These are phyloP conservation scores for Falcunculus frontatus DNA, from an alignment of 2,113 vertebrate genomes.

Conservation along the genomic window DNA sequence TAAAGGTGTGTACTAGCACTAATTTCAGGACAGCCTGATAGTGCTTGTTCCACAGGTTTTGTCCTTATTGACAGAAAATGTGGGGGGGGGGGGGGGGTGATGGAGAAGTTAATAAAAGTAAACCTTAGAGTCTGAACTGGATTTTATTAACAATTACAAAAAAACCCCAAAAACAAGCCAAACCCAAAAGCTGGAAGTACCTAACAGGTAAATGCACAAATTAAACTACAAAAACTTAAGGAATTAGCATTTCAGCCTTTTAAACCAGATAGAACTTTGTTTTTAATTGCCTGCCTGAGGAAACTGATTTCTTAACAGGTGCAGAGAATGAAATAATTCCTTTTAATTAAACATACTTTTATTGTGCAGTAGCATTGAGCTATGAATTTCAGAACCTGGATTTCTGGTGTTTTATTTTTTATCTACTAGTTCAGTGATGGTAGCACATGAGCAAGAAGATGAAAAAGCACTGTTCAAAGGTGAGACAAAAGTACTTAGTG, in stretches of 20 bases:
- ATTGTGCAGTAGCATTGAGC: not conserved
- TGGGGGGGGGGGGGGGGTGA: not conserved
- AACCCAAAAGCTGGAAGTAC: not conserved
- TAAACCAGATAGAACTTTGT: not conserved
- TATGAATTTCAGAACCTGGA: not conserved
- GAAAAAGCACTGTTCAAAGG: not conserved
- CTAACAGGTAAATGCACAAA: not conserved
- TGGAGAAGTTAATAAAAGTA: not conserved
- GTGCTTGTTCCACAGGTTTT: not conserved
- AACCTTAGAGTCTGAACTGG: not conserved
- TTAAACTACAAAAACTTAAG: not conserved
- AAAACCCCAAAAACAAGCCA: accelerated
- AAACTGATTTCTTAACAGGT: not conserved
- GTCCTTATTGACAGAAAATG: not conserved
- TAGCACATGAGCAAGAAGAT: not conserved
- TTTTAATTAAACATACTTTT: not conserved
- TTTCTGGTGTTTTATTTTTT: not conserved
- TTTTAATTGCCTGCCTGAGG: not conserved
- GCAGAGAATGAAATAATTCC: not conserved
- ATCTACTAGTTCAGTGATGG: not conserved
- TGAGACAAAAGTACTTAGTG: not conserved
- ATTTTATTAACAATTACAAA: not conserved
- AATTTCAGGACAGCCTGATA: not conserved
- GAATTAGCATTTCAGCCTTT: not conserved
- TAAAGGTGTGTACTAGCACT: not conserved